Percentiles rank a stretch among this genome's conserved stretches.
phyloP scores from a whole-genome alignment of 1,140 invertebrate species.

The Drosophila punjabiensis region DNA sequence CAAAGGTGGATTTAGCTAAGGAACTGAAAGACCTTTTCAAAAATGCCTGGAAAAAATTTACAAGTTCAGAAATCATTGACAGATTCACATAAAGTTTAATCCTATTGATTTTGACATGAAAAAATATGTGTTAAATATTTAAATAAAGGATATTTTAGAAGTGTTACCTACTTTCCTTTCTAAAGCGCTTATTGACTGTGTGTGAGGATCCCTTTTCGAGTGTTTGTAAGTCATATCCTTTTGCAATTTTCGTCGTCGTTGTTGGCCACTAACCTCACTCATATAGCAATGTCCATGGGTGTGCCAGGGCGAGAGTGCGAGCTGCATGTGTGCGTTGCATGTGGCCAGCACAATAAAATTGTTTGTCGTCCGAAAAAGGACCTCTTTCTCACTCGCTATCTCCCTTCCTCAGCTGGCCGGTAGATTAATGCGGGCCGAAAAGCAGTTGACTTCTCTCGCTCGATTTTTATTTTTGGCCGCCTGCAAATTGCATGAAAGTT shows the following conservation, averaged over 20 bases:
- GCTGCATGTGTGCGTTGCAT: constrained; percentile 23
- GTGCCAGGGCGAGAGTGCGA: constrained; percentile 21
- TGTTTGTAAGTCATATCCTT: constrained; percentile 75
- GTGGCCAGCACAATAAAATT: constrained; percentile 74
- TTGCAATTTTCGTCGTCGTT: constrained; percentile 79
- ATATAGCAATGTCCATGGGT: constrained; percentile 65
- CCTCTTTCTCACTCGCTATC: constrained; percentile 27
- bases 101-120: background rate
- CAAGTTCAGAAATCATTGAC: background rate
- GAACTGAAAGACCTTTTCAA: background rate
- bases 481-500: constrained; percentile 82
- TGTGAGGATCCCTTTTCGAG: constrained; percentile 12
- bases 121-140: background rate
- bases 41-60: background rate
- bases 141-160: background rate
- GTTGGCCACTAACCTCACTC: constrained; percentile 76
- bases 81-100: background rate
- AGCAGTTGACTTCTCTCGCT: constrained; percentile 64
- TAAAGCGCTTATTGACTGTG: constrained; percentile 12
- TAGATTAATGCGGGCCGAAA: constrained; percentile 73
- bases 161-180: background rate
- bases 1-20: background rate
- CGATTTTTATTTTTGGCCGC: constrained; percentile 19
- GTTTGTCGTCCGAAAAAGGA: constrained; percentile 76
- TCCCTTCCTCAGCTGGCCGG: constrained; percentile 21